Percentiles rank a stretch among this genome's conserved stretches.
phyloP scores from a whole-genome alignment of 2,888 invertebrate species.

The Melolontha melolontha region DNA sequence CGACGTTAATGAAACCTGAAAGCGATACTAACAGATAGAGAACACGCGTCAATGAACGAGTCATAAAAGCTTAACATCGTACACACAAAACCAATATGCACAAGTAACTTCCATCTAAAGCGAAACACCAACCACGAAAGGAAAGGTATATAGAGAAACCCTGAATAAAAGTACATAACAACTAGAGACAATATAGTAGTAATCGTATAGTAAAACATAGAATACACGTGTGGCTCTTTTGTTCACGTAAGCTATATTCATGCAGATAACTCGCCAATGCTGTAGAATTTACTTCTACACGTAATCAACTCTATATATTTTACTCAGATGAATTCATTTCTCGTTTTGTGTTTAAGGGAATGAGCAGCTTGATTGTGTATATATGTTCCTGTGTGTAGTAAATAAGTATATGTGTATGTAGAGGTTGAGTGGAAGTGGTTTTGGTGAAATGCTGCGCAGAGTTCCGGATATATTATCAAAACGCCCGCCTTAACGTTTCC shows the following conservation, averaged over 20 bases:
- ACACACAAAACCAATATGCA: too few relatives aligned
- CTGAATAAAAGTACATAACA: slow-evolving; percentile 1
- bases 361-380: too few relatives aligned
- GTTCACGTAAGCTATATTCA: slow-evolving; percentile 10
- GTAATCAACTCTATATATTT: slow-evolving; percentile 2
- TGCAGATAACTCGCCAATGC: background rate
- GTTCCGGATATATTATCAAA: slow-evolving; percentile 7
- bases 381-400: background rate
- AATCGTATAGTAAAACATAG: background rate
- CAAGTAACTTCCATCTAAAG: too few relatives aligned
- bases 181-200: background rate
- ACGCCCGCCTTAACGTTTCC: slow-evolving; percentile 4
- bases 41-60: too few relatives aligned
- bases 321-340: too few relatives aligned
- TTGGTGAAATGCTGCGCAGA: background rate
- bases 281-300: background rate
- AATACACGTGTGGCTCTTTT: slow-evolving; percentile 1
- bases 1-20: too few relatives aligned
- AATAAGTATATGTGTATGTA: background rate
- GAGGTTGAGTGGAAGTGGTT: slow-evolving; percentile 10
- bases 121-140: background rate
- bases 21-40: too few relatives aligned
- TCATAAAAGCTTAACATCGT: too few relatives aligned
- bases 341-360: too few relatives aligned
- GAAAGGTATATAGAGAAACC: background rate